These are phyloP conservation scores for Lindbergichthys nudifrons DNA, from an alignment of 2,797 vertebrate genomes.

Conservation along the genomic window DNA sequence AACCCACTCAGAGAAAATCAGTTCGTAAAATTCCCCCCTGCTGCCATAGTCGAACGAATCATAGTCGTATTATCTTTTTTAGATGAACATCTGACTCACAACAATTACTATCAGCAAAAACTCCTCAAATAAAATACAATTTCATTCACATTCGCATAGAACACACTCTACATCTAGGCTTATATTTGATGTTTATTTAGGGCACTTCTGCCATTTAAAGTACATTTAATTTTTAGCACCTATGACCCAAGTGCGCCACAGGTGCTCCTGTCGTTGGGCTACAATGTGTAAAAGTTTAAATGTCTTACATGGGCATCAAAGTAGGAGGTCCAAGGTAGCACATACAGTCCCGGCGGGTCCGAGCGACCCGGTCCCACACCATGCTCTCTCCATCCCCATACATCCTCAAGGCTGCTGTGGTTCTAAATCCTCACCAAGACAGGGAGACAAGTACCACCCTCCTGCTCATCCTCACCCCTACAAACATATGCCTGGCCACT, in stretches of 20 bases:
- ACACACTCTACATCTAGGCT: neutral
- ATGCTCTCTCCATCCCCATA: slow-evolving; percentile 81
- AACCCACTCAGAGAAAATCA: slow-evolving; percentile 7
- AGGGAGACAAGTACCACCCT: slow-evolving; percentile 51
- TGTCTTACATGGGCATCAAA: slow-evolving; percentile 85
- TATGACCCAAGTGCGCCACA: slow-evolving; percentile 59
- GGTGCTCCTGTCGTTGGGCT: slow-evolving; percentile 30
- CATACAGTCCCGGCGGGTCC: slow-evolving; percentile 84
- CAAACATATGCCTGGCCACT: slow-evolving; percentile 68
- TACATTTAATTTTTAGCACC: slow-evolving; percentile 17
- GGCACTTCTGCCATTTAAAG: neutral
- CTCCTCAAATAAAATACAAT: neutral
- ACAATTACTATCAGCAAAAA: neutral
- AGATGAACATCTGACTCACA: neutral
- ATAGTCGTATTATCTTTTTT: neutral
- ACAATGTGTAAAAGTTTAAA: slow-evolving; percentile 53
- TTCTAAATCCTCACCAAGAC: slow-evolving; percentile 53
- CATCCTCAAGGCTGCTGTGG: slow-evolving; percentile 72
- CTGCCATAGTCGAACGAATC: neutral
- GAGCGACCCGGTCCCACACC: slow-evolving; percentile 84
- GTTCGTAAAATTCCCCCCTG: neutral
- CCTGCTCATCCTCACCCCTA: slow-evolving; percentile 54
- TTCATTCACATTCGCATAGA: neutral
- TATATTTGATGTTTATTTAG: too few species aligned
- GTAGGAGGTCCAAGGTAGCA: slow-evolving; percentile 86